Base-by-base conservation (phyloP, 2,113 vertebrate genomes). In the Dasypus novemcinctus region DNA sequence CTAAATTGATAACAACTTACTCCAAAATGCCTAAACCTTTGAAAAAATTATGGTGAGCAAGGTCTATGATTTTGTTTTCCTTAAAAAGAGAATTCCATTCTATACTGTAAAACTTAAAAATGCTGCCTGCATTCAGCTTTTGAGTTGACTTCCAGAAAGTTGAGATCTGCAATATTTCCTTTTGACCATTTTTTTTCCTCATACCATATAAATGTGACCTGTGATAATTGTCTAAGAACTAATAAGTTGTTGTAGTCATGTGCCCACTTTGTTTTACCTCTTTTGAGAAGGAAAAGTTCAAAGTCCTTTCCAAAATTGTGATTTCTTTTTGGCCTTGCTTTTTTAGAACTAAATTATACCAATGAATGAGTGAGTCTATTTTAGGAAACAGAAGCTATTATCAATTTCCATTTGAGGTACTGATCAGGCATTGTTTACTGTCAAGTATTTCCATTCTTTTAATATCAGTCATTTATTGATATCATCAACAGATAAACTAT, bases 391-490 rank as follows among this genome's bases (percentile, higher is more conserved):
- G 23, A 49, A 31, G 54, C 74, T 80, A 31, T 85, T 86, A 69
- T 63, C n/a, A 89, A 29, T 64, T 90, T 68, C 52, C 66, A 17
- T 78, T 81, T 69, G 84, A 76, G 59, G 21, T 74, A 59, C 27
- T 87, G 29, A 93, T 46, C 46, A 36, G 57, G 11, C 49, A 89
- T 86, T 95, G 79, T 86, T 96, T 86, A 68, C 49, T 87, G 17
- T 71, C 41, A 90, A 59, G 18, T 25, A 61, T 92, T 96, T 92
- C 59, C 82, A 90, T 49, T 27, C 43, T 79, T 96, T 33, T 63
- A 69, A 52, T 90, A 92, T 80, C 75, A 90, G 41, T 82, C 61
- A 33, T 36, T 89, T 91, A 43, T 83, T 20, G 68, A 36, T 79
- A 64, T 91, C 66, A 93, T 71, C 29, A 76, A 61, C 33, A 83